A percentile compares a stretch with the other conserved stretches of the same genome.
Evolutionary conservation across 2,113 vertebrate genomes (phyloP).

Genomic region (Montifringilla adamsi): DNA sequence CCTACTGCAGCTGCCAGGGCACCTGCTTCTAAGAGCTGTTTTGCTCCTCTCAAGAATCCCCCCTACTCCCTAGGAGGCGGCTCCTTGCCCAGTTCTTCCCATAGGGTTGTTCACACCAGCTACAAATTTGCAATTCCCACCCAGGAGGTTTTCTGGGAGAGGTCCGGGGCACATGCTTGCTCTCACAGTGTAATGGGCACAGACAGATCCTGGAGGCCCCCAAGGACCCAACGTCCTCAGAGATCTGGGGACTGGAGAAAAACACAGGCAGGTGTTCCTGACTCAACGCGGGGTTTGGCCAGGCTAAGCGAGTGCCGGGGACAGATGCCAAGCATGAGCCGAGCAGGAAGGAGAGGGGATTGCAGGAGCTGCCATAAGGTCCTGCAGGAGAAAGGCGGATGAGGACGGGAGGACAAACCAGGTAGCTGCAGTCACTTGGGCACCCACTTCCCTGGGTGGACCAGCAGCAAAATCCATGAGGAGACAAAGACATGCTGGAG

Average conservation of each 20-base stretch:
- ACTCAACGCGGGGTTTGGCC: constrained; percentile 22
- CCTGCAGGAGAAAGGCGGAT: not conserved
- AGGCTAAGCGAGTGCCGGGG: not conserved
- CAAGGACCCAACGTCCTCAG: not conserved
- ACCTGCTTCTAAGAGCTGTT: not conserved
- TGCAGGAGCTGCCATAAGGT: not conserved
- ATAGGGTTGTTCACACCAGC: not conserved
- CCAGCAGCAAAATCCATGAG: not conserved
- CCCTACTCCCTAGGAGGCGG: fast-evolving
- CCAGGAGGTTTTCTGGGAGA: not conserved
- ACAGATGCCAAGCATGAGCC: not conserved
- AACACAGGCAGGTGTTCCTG: constrained; percentile 56
- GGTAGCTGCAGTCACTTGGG: not conserved
- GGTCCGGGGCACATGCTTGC: fast-evolving
- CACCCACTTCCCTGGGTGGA: not conserved
- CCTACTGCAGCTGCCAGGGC: not conserved
- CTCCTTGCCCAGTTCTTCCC: not conserved
- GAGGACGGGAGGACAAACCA: not conserved
- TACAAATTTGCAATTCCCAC: not conserved
- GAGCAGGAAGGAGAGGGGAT: constrained; percentile 43
- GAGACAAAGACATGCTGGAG: not conserved
- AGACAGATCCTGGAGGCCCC: not conserved
- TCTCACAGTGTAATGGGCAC: not conserved
- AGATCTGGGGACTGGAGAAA: constrained; percentile 28
- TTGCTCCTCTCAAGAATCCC: not conserved